Evolutionary conservation across 1,140 invertebrate species (phyloP), one percentile per base, ranked within the genome.

Genomic region (Drosophila nebulosa): DNA sequence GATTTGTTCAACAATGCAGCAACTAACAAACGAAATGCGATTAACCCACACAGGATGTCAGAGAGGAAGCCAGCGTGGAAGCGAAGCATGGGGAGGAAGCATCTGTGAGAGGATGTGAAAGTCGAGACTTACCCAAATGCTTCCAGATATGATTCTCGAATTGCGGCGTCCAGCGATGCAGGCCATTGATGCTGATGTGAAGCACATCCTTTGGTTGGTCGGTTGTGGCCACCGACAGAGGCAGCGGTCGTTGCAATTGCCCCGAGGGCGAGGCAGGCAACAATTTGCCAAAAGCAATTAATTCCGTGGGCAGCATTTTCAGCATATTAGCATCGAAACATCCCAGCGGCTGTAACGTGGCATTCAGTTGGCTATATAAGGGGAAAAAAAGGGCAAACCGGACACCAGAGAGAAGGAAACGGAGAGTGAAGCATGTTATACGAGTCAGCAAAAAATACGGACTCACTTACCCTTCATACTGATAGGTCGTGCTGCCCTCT

Each of bases 211-310:
- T 78, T n/a, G n/a, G n/a, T n/a, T n/a, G n/a, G 58, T 71, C 69
- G 27, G 35, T 42, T 39, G 53, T 50, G 30, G 30, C 30, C 30
- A 32, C 10, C 9, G 30, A 10, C 46, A 63, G 21, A 4, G 55
- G 16, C 39, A 46, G 65, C n/a, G 73, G 69, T 32, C 59, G 84
- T 56, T 76, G 71, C 62, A 86, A 14, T 22, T 78, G 81, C 36
- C 70, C 57, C 52, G 9, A 32, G 59, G 75, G 39, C 32, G 71
- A 59, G 27, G 84, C 78, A 62, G 86, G 85, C 69, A 86, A 63
- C 64, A 91, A 86, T 88, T 91, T 91, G 70, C 90, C 90, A 74
- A 91, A 91, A 75, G 84, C 85, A 88, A 91, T 91, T 90, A 91
- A 90, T 76, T 91, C 90, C 51, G 79, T 86, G 57, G 90, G 90